Evolutionary conservation across 2,797 vertebrate genomes (phyloP).

Genomic region (Denticeps clupeoides): DNA sequence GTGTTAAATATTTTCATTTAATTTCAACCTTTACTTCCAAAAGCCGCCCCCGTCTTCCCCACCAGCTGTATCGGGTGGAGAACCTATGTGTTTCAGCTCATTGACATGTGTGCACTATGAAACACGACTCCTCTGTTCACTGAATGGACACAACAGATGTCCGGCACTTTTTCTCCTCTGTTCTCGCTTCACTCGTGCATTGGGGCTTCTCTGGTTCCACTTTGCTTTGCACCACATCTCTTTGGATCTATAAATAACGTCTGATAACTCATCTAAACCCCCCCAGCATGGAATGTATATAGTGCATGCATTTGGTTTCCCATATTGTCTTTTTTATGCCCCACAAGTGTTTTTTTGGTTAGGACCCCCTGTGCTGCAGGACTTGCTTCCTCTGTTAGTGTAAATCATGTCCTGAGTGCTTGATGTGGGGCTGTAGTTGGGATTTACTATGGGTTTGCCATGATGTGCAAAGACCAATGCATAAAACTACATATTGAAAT

Average conservation of each 20-base stretch:
- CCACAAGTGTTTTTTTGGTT: background rate
- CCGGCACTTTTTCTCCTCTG: conserved; percentile 29
- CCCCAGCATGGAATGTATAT: background rate
- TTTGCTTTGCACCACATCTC: conserved; percentile 26
- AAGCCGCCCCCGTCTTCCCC: background rate
- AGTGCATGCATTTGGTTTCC: too few species aligned
- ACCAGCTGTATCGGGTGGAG: conserved; percentile 5
- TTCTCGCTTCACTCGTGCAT: conserved; percentile 29
- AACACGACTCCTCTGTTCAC: conserved; percentile 35
- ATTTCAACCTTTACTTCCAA: too few species aligned
- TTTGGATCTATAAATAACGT: conserved; percentile 20
- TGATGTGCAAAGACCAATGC: too few species aligned
- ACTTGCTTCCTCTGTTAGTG: conserved; percentile 1
- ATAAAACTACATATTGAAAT: too few species aligned
- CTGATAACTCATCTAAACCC: conserved; percentile 4
- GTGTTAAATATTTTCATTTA: too few species aligned
- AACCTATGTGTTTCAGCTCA: conserved; percentile 28
- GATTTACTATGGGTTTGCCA: too few species aligned
- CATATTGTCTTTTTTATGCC: background rate
- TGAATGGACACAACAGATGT: conserved; percentile 52
- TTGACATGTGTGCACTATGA: conserved; percentile 28
- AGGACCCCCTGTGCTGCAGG: too few species aligned
- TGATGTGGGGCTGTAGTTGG: conserved; percentile 7
- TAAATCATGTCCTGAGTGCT: conserved; percentile 7
- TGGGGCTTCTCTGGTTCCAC: conserved; percentile 35